A percentile compares a stretch with the other conserved stretches of the same genome.
These are phyloP conservation scores for Cyclopterus lumpus DNA, from an alignment of 2,797 vertebrate genomes.

Conservation along the genomic window DNA sequence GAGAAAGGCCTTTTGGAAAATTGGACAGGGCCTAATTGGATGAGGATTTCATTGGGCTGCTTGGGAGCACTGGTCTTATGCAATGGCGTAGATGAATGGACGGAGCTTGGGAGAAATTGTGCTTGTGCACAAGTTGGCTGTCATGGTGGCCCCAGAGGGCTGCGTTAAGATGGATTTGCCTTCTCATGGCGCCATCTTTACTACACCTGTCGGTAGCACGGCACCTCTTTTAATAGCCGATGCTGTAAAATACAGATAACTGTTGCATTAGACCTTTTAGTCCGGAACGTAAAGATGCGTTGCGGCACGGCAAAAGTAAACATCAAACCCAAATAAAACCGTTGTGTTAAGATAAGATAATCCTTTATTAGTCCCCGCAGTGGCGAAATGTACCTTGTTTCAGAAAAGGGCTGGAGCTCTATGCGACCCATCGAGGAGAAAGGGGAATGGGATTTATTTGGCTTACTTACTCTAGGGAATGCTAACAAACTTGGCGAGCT, in stretches of 20 bases:
- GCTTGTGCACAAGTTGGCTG: slow-evolving; percentile 61
- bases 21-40: slow-evolving; percentile 83
- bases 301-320: background rate
- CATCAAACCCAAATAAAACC: slow-evolving; percentile 13
- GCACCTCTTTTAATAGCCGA: background rate
- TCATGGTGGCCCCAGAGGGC: slow-evolving; percentile 49
- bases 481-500: slow-evolving; percentile 51
- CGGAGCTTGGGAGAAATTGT: slow-evolving; percentile 59
- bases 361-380: too few species aligned
- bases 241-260: slow-evolving; percentile 2
- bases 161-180: slow-evolving; percentile 16
- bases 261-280: background rate
- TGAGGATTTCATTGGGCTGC: slow-evolving; percentile 80
- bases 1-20: slow-evolving; percentile 83
- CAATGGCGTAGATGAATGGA: slow-evolving; percentile 78
- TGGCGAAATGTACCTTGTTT: background rate
- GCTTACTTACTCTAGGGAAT: slow-evolving; percentile 50
- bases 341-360: too few species aligned
- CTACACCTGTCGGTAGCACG: slow-evolving; percentile 26
- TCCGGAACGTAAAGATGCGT: background rate
- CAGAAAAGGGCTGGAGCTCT: slow-evolving; percentile 3
- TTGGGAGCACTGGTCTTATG: slow-evolving; percentile 77
- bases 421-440: slow-evolving; percentile 25
- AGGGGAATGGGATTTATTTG: slow-evolving; percentile 35
- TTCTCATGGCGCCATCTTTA: slow-evolving; percentile 31